Evolutionary conservation across 2,797 vertebrate genomes (phyloP).

Genomic region (Tenualosa thibaudeaui): DNA sequence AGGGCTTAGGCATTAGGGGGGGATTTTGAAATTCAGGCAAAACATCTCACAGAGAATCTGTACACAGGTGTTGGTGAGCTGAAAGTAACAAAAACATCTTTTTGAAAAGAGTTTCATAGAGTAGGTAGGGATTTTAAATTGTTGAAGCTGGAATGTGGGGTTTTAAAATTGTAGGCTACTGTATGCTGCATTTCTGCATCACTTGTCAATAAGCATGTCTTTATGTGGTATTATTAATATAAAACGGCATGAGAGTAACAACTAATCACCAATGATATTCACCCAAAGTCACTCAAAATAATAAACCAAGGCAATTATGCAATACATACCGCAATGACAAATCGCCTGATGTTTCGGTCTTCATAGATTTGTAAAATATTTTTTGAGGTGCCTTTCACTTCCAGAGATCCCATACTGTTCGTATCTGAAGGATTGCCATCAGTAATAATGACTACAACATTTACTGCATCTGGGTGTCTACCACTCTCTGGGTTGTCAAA

Average conservation of each 20-base stretch:
- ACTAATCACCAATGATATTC: background rate
- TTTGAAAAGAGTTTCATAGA: too few relatives aligned
- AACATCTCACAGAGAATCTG: too few relatives aligned
- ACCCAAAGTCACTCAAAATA: constrained; percentile 15
- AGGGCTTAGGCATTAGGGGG: too few relatives aligned
- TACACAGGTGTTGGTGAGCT: too few relatives aligned
- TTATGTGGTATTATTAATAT: too few relatives aligned
- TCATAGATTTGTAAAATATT: constrained; percentile 35
- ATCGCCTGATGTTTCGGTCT: constrained; percentile 65
- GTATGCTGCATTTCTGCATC: too few relatives aligned
- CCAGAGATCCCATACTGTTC: rapidly evolving
- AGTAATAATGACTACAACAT: constrained; percentile 82
- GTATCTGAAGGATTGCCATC: constrained; percentile 73
- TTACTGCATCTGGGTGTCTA: constrained; percentile 68
- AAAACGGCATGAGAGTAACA: background rate
- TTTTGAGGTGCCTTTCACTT: rapidly evolving
- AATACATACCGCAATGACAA: constrained; percentile 77
- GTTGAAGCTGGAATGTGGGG: too few relatives aligned
- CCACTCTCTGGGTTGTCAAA: constrained; percentile 62
- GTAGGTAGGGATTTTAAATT: too few relatives aligned
- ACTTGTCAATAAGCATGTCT: too few relatives aligned
- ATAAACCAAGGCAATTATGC: background rate
- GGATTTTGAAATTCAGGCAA: too few relatives aligned
- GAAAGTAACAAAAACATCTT: too few relatives aligned
- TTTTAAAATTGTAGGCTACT: too few relatives aligned